These are phyloP conservation scores for Amphimedon queenslandica DNA, from an alignment of 37 sponge, comb jelly and placozoan genomes.

Conservation along the genomic window DNA sequence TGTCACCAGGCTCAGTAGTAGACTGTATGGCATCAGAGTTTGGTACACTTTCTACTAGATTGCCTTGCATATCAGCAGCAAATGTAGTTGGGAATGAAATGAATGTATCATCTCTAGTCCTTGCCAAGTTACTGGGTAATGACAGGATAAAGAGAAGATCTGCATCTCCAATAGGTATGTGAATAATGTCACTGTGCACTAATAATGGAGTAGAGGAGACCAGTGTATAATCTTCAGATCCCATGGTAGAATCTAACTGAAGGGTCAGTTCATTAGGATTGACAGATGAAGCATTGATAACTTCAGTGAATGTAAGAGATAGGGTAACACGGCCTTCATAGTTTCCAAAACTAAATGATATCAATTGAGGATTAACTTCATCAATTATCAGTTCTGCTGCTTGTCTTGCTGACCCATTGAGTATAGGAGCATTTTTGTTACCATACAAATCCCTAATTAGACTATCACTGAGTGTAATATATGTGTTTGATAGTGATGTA, in stretches of 20 bases:
- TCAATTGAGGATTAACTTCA: constrained; percentile 33
- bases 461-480: constrained; percentile 16
- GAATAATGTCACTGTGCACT: constrained; percentile 45
- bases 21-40: constrained; percentile 23
- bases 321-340: constrained; percentile 65
- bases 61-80: constrained; percentile 64
- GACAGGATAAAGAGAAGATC: constrained; percentile 27
- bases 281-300: constrained; percentile 55
- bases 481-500: constrained; percentile 38
- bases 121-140: not conserved
- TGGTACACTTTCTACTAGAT: constrained; percentile 24
- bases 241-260: constrained; percentile 23
- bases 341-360: constrained; percentile 70
- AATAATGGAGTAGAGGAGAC: constrained; percentile 16
- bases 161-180: constrained; percentile 56
- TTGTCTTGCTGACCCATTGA: constrained; percentile 10
- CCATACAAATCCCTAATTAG: constrained; percentile 40
- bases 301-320: constrained; percentile 72
- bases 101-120: constrained; percentile 50
- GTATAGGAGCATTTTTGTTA: constrained; percentile 26
- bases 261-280: constrained; percentile 37
- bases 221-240: constrained; percentile 26
- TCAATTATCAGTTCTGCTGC: constrained; percentile 33
- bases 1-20: constrained; percentile 46
- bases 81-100: constrained; percentile 36